Percentiles rank a stretch among this genome's conserved stretches.
Conservation (phyloP, 92 coral and sea anemone genomes). For the Micromussa lordhowensis region DNA sequence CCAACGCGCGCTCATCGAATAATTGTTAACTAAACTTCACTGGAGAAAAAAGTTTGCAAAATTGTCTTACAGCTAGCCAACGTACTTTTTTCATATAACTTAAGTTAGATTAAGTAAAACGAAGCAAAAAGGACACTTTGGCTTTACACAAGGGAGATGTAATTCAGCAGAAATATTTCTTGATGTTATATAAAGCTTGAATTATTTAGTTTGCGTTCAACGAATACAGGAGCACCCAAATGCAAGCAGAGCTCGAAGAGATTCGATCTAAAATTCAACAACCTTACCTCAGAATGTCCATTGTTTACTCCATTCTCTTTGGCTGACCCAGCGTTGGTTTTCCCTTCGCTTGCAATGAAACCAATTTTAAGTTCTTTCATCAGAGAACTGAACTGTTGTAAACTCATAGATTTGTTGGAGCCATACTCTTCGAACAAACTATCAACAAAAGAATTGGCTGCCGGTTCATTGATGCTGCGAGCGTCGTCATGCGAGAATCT, state of each 20-base stretch:
- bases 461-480: constrained; percentile 70
- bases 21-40: not conserved
- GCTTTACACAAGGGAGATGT: not conserved
- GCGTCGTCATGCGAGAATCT: constrained; percentile 66
- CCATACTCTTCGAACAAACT: constrained; percentile 76
- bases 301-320: constrained; percentile 29
- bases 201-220: not conserved
- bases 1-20: too few relatives aligned
- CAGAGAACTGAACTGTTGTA: constrained; percentile 57
- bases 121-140: not conserved
- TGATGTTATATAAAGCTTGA: not conserved
- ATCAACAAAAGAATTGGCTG: constrained; percentile 63
- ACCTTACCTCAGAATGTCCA: constrained; percentile 36
- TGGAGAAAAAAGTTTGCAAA: not conserved
- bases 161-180: not conserved
- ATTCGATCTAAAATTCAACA: not conserved
- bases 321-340: not conserved
- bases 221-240: too few relatives aligned
- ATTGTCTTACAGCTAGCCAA: not conserved
- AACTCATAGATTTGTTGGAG: constrained; percentile 66
- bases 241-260: not conserved
- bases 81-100: not conserved
- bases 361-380: constrained; percentile 70
- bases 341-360: constrained; percentile 8
- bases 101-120: not conserved